phyloP scores from a whole-genome alignment of 2,888 invertebrate species.

The Keiferia lycopersicella region DNA sequence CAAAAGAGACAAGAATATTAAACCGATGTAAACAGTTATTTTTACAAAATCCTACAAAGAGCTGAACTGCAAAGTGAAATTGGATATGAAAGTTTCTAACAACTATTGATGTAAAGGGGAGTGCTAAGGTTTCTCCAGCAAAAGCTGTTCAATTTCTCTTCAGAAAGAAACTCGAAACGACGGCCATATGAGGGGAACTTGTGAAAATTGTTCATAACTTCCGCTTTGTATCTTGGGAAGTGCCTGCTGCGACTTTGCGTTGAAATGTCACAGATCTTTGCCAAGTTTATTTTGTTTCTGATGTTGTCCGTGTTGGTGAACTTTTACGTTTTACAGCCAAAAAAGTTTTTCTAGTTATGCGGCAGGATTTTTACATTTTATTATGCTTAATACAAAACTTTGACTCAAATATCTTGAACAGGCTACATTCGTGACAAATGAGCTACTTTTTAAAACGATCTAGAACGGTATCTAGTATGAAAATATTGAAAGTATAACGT shows the following conservation, averaged over 20 bases:
- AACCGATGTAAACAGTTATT: too few relatives aligned
- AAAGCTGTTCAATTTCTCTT: slow-evolving; percentile 21
- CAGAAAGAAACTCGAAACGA: background rate
- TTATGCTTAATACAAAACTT: too few relatives aligned
- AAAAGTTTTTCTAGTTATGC: background rate
- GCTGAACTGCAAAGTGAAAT: slow-evolving; percentile 5
- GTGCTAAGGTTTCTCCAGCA: slow-evolving; percentile 14
- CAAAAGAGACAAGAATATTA: too few relatives aligned
- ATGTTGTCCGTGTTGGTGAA: background rate
- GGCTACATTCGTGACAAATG: too few relatives aligned
- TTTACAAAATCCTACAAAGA: slow-evolving; percentile 1
- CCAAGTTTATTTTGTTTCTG: background rate
- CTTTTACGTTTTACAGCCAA: background rate
- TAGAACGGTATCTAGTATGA: too few relatives aligned
- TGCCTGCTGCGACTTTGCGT: background rate
- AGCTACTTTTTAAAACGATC: too few relatives aligned
- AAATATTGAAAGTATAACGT: too few relatives aligned
- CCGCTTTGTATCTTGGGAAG: background rate
- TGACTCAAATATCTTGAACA: too few relatives aligned
- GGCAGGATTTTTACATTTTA: background rate
- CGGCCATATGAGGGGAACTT: slow-evolving; percentile 16
- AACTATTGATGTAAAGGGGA: slow-evolving; percentile 17
- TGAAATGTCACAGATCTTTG: slow-evolving; percentile 8
- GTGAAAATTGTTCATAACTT: slow-evolving; percentile 11
- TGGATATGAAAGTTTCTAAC: slow-evolving; percentile 14